These are phyloP conservation scores for Morus bassanus DNA, from an alignment of 2,797 vertebrate species.

Conservation along the genomic window DNA sequence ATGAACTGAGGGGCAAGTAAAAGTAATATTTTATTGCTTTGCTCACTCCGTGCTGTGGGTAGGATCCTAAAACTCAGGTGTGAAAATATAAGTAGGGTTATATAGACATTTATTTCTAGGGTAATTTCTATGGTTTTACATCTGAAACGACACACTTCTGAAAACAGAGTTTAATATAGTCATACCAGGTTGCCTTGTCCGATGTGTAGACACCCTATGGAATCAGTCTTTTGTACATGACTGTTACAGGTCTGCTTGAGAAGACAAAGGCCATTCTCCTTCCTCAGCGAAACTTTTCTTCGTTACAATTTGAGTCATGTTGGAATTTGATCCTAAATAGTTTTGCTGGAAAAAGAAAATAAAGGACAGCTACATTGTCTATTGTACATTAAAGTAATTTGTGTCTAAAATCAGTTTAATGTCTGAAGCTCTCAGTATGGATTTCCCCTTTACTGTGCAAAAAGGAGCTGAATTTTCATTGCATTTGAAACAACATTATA, in stretches of 20 bases:
- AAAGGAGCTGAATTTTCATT: neutral
- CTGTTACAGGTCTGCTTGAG: neutral
- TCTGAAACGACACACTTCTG: neutral
- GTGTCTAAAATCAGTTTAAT: neutral
- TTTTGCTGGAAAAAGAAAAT: neutral
- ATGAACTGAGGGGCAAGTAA: neutral
- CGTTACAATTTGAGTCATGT: neutral
- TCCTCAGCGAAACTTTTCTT: neutral
- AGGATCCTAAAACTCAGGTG: neutral
- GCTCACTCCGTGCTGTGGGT: neutral
- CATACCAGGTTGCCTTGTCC: neutral
- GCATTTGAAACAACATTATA: neutral
- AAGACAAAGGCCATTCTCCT: neutral
- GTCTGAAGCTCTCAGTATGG: neutral
- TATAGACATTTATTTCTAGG: neutral
- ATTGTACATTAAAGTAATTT: neutral
- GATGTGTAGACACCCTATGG: accelerated
- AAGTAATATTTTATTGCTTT: neutral
- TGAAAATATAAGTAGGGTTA: neutral
- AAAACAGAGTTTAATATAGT: neutral
- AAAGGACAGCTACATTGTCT: neutral
- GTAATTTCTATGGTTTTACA: neutral
- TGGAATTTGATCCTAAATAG: neutral
- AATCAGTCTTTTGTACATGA: neutral
- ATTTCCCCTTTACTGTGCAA: neutral